Conservation (phyloP, 2,113 vertebrate species). For the Seriola quinqueradiata region DNA sequence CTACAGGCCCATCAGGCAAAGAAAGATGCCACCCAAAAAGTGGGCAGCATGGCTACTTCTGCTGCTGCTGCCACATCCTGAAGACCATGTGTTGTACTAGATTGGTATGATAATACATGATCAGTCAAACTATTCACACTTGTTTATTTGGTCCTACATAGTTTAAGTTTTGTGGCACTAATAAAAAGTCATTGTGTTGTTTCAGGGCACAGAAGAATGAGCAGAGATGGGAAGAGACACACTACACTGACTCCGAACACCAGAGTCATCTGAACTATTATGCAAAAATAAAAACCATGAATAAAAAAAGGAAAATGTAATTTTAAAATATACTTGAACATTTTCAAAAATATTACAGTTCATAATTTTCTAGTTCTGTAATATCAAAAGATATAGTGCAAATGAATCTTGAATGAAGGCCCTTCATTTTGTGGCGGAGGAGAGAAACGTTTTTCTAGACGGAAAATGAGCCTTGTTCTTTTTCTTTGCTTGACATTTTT, state of each 20-base stretch:
- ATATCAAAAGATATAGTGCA: constrained; percentile 64
- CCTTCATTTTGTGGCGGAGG: constrained; percentile 67
- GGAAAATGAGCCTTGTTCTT: constrained; percentile 62
- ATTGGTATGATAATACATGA: constrained; percentile 37
- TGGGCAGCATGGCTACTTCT: constrained; percentile 89
- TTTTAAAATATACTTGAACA: constrained; percentile 71
- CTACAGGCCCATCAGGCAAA: constrained; percentile 99
- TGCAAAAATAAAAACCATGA: constrained; percentile 49
- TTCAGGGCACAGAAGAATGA: constrained; percentile 56
- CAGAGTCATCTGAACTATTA: constrained; percentile 52
- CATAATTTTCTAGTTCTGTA: constrained; percentile 76
- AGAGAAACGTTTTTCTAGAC: constrained; percentile 68
- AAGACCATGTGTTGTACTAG: constrained; percentile 57
- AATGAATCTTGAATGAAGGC: constrained; percentile 49
- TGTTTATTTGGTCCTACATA: not conserved
- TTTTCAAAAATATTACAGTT: constrained; percentile 73
- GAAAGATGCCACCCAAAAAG: constrained; percentile 98
- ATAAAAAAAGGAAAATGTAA: constrained; percentile 51
- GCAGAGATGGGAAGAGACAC: constrained; percentile 44
- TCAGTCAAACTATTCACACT: not conserved
- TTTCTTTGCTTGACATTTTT: constrained; percentile 77
- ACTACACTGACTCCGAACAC: constrained; percentile 44
- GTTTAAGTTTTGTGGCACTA: not conserved
- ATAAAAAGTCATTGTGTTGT: constrained; percentile 55
- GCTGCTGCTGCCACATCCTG: constrained; percentile 92